Conservation (phyloP, 2,888 invertebrate species). For the Agonopterix alstromeriana region DNA sequence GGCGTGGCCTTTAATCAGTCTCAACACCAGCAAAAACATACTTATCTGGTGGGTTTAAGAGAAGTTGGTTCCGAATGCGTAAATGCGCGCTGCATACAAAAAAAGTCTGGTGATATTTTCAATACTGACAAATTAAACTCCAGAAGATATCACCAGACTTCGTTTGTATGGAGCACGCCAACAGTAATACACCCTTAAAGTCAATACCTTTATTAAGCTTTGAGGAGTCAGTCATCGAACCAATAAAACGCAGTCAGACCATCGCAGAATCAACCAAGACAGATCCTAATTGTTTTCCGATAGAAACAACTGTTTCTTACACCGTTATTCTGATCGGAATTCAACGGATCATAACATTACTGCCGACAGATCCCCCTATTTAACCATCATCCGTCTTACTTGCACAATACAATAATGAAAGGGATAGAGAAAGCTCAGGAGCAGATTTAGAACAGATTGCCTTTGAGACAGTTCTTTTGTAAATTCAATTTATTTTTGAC, state of each 20-base stretch:
- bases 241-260: neutral
- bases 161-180: no score
- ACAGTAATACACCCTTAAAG: no score
- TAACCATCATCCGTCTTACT: neutral
- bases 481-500: neutral
- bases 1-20: no score
- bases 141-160: no score
- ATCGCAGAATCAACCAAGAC: neutral
- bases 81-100: no score
- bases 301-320: neutral
- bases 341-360: neutral
- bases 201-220: no score
- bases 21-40: no score
- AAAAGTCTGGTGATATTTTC: no score
- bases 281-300: slow-evolving; percentile 5
- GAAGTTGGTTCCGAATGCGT: no score
- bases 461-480: neutral
- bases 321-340: slow-evolving; percentile 2
- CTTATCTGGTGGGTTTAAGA: no score
- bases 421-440: neutral
- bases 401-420: neutral
- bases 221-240: no score
- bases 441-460: neutral
- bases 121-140: no score
- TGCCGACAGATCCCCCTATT: neutral